phyloP scores from a whole-genome alignment of 2,113 vertebrate species.

The Coracopsis vasa region DNA sequence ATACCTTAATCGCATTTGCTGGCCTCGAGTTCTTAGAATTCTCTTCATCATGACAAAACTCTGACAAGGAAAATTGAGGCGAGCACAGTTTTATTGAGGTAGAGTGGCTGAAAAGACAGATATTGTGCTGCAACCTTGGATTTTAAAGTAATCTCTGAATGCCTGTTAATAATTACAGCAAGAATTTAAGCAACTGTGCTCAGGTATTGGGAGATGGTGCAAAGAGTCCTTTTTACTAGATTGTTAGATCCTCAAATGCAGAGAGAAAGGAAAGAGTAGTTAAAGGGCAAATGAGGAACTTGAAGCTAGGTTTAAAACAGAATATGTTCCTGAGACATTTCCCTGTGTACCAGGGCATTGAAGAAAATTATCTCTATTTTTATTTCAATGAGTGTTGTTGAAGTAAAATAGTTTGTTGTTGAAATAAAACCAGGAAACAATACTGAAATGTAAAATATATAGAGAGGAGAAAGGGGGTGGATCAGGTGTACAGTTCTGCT shows the following conservation, averaged over 20 bases:
- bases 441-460: neutral
- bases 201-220: neutral
- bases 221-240: neutral
- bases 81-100: neutral
- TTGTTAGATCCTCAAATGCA: neutral
- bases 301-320: neutral
- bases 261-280: neutral
- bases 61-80: neutral
- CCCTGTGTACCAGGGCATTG: neutral
- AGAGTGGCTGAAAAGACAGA: neutral
- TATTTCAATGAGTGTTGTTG: neutral
- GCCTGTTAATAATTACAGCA: neutral
- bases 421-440: neutral
- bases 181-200: neutral
- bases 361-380: neutral
- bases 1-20: neutral
- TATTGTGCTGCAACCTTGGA: neutral
- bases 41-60: neutral
- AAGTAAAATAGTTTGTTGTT: neutral
- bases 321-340: neutral
- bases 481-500: neutral
- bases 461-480: neutral
- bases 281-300: neutral
- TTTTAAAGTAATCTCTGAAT: neutral
- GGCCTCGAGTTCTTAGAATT: neutral